A percentile compares a stretch with the other conserved stretches of the same genome.
These are phyloP conservation scores for Phorcus lineatus DNA, from an alignment of 2,888 invertebrate species.

Conservation along the genomic window DNA sequence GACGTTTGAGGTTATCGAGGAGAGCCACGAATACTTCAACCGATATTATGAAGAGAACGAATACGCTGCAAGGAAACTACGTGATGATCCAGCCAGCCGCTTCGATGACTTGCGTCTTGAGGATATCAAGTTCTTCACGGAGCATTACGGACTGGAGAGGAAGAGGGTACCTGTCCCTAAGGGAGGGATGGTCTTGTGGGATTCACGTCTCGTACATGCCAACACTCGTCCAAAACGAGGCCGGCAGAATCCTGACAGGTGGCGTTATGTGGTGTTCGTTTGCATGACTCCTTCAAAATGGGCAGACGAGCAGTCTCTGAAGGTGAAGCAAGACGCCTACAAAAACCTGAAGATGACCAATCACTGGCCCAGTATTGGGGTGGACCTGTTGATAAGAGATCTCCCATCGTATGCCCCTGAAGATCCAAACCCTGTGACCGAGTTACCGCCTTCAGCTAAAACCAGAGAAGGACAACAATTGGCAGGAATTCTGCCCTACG, in stretches of 20 bases:
- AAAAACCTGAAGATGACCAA: constrained; percentile 50
- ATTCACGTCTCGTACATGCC: constrained; percentile 67
- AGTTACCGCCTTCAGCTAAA: constrained; percentile 45
- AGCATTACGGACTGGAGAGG: constrained; percentile 47
- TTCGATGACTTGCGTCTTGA: constrained; percentile 37
- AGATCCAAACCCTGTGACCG: constrained; percentile 26
- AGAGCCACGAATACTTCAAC: constrained; percentile 43
- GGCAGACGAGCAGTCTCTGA: constrained; percentile 53
- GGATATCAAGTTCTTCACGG: constrained; percentile 49
- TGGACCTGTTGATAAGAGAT: constrained; percentile 37
- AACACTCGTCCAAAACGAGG: constrained; percentile 58
- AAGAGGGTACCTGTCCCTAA: constrained; percentile 63
- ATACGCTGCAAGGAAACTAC: not conserved
- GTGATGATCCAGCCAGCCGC: not conserved
- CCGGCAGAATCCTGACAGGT: constrained; percentile 53
- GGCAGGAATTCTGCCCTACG: constrained; percentile 36
- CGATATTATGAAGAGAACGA: not conserved
- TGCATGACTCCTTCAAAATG: constrained; percentile 68
- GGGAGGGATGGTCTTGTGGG: constrained; percentile 70
- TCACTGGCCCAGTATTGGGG: constrained; percentile 64
- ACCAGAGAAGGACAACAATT: constrained; percentile 41
- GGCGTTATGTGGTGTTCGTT: constrained; percentile 65
- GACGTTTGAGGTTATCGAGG: constrained; percentile 49
- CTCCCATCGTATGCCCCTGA: not conserved
- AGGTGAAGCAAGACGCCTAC: constrained; percentile 56